A percentile compares a stretch with the other conserved stretches of the same genome.
phyloP scores from a whole-genome alignment of 2,888 invertebrate species.

The Apotomis turbidana region DNA sequence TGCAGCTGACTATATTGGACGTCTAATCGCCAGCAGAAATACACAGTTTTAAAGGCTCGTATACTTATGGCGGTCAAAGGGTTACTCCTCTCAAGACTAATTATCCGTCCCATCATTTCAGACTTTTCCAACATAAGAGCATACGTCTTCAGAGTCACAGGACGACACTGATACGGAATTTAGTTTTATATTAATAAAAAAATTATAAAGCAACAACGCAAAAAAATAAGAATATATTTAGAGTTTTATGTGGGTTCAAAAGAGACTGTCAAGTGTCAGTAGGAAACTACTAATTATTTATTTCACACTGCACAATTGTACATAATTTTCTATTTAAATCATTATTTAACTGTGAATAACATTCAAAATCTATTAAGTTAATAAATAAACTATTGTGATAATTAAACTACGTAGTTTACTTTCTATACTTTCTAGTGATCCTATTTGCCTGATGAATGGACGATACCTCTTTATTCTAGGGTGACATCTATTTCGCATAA shows the following conservation, averaged over 20 bases:
- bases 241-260: too few species aligned
- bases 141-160: neutral
- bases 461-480: too few species aligned
- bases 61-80: neutral
- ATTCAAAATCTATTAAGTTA: conserved; percentile 8
- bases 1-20: too few species aligned
- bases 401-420: neutral
- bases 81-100: neutral
- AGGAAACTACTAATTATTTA: too few species aligned
- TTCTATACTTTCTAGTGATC: neutral
- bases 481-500: too few species aligned
- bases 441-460: too few species aligned
- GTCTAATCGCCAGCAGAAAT: neutral
- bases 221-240: too few species aligned
- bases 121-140: neutral
- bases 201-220: too few species aligned
- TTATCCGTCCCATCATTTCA: neutral
- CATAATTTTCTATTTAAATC: neutral
- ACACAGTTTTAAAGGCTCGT: neutral
- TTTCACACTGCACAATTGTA: neutral
- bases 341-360: neutral
- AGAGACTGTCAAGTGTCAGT: too few species aligned
- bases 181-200: too few species aligned
- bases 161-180: neutral
- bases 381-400: conserved; percentile 24